A percentile compares a stretch with the other conserved stretches of the same genome.
phyloP scores from a whole-genome alignment of 2,113 vertebrate species.

The Boleophthalmus pectinirostris region DNA sequence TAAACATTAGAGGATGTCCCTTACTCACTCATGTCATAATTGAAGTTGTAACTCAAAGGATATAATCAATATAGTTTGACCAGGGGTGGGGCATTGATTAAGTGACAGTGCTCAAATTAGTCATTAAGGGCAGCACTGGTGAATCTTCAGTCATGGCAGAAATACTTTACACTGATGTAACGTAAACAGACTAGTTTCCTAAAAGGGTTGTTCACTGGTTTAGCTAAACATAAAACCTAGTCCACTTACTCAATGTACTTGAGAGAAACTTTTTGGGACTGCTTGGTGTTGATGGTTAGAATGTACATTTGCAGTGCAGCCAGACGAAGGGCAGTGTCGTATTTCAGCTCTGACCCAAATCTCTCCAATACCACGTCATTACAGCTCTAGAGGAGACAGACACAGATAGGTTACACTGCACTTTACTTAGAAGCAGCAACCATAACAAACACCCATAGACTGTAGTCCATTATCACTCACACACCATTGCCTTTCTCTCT shows the following conservation, averaged over 20 bases:
- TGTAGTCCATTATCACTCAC: not conserved
- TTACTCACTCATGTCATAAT: conserved; percentile 22
- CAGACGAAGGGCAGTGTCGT: conserved; percentile 91
- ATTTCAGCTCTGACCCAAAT: conserved; percentile 96
- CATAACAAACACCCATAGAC: conserved; percentile 9
- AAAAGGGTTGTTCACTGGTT: not conserved
- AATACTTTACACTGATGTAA: not conserved
- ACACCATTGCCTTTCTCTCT: not conserved
- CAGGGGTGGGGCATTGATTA: conserved; percentile 19
- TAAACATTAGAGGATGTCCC: conserved; percentile 32
- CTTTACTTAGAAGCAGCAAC: conserved; percentile 15
- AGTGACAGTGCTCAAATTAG: conserved; percentile 16
- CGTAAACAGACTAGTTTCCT: not conserved
- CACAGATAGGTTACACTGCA: conserved; percentile 32
- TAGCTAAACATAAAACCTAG: conserved; percentile 22
- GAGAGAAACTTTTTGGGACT: conserved; percentile 96
- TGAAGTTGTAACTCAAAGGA: conserved; percentile 19
- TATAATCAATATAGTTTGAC: conserved; percentile 23
- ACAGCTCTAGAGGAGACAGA: conserved; percentile 83
- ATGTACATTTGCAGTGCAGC: conserved; percentile 98
- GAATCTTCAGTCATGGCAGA: conserved; percentile 8
- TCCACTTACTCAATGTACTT: conserved; percentile 97
- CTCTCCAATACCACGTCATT: conserved; percentile 96
- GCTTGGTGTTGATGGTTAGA: conserved; percentile 93
- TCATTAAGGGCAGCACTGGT: conserved; percentile 14